Conservation (phyloP, 2,113 vertebrate species). For the Copsychus sechellarum region DNA sequence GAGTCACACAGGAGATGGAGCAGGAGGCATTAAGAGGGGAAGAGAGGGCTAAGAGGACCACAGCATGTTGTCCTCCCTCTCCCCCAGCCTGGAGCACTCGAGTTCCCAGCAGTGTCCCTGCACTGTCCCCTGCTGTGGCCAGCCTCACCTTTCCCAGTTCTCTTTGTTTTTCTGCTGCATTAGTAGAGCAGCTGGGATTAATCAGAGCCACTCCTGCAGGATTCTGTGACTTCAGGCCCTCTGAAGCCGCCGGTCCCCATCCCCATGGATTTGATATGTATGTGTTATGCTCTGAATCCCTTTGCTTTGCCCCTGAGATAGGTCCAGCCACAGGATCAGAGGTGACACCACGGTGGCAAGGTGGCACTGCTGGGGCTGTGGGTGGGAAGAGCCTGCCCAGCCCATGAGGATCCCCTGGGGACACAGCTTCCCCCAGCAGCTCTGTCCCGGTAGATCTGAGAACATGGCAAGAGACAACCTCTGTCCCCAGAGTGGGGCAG, state of each 20-base stretch:
- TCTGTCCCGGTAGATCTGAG: background rate
- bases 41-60: background rate
- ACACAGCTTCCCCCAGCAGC: background rate
- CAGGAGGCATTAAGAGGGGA: background rate
- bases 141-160: background rate
- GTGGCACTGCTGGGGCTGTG: background rate
- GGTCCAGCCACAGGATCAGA: background rate
- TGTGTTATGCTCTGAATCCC: background rate
- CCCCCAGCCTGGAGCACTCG: background rate
- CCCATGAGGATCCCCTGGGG: background rate
- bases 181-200: background rate
- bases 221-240: background rate
- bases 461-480: background rate
- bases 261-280: background rate
- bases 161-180: background rate
- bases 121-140: background rate
- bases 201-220: background rate
- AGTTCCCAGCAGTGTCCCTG: background rate
- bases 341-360: background rate
- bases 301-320: background rate
- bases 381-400: accelerated
- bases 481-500: background rate
- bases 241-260: background rate
- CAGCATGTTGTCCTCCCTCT: background rate
- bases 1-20: background rate